Conservation (phyloP, 2,113 vertebrate species). For the Clarias gariepinus region DNA sequence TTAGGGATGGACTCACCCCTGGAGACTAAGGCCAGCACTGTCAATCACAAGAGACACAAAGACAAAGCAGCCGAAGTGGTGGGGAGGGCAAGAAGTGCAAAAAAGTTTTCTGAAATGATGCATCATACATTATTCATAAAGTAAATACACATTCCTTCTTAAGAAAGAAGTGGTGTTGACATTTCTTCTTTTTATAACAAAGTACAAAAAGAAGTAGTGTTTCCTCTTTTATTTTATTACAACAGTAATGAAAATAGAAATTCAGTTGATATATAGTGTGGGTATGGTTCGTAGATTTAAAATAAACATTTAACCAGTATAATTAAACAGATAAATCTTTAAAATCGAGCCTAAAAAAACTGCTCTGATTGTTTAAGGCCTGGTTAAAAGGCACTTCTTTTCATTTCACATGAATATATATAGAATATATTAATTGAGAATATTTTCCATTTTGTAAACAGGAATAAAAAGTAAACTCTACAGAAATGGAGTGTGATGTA, state of each 20-base stretch:
- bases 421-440: not conserved
- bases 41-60: constrained; percentile 71
- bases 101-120: constrained; percentile 55
- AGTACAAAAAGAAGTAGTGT: not conserved
- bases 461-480: not conserved
- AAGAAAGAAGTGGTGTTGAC: not conserved
- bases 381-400: not conserved
- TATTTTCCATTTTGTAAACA: not conserved
- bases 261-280: not conserved
- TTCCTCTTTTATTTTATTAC: constrained; percentile 30
- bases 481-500: not conserved
- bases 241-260: constrained; percentile 39
- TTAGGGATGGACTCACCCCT: constrained; percentile 74
- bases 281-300: not conserved
- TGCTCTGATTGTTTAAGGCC: not conserved
- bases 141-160: not conserved
- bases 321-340: not conserved
- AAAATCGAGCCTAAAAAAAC: not conserved
- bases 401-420: not conserved
- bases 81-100: constrained; percentile 69
- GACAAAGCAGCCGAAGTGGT: constrained; percentile 61
- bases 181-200: constrained; percentile 4
- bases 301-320: not conserved
- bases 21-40: constrained; percentile 59
- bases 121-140: not conserved